Evolutionary conservation across 1,140 invertebrate species (phyloP).

Genomic region (Parasteatoda tepidariorum): DNA sequence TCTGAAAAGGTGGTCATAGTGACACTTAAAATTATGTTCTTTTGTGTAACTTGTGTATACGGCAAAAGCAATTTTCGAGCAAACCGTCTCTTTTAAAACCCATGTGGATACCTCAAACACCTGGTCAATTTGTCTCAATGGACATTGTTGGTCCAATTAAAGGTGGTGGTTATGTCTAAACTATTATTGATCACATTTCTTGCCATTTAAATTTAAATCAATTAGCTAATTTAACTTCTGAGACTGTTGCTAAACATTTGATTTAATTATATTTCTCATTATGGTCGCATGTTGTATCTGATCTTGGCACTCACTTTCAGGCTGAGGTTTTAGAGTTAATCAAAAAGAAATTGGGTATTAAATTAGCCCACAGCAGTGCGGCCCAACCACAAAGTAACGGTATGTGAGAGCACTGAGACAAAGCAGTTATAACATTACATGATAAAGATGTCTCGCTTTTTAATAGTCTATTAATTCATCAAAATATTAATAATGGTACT

Average conservation of each 20-base stretch:
- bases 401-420: background rate
- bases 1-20: background rate
- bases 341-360: background rate
- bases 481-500: background rate
- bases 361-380: background rate
- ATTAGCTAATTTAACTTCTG: background rate
- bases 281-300: background rate
- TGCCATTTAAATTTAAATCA: background rate
- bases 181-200: background rate
- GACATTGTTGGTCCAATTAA: background rate
- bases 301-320: background rate
- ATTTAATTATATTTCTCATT: background rate
- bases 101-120: background rate
- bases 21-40: background rate
- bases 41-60: background rate
- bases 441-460: background rate
- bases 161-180: background rate
- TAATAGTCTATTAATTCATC: background rate
- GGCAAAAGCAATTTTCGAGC: background rate
- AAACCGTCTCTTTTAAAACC: background rate
- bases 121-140: background rate
- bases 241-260: background rate
- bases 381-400: background rate
- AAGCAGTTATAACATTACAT: background rate
- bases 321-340: background rate